Evolutionary conservation across 2,888 invertebrate genomes (phyloP), one percentile per base, ranked within the genome.

Genomic region (Troides helena): DNA sequence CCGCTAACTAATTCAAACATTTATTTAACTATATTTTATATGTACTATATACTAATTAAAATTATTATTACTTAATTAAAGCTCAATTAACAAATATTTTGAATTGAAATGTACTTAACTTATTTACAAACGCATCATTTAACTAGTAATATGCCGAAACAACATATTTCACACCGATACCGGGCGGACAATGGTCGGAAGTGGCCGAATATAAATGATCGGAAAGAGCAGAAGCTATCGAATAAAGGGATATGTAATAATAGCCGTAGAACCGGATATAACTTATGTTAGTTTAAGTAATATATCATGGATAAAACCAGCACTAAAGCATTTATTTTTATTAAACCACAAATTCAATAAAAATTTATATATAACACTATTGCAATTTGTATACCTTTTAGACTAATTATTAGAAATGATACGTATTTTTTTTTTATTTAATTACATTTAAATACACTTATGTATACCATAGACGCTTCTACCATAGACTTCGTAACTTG

Each of bases 91-190:
- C 14, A 14, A 50, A 12, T 50, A 50, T 50, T 50, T 50, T 18
- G 14, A 17, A 17, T 60, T 30, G 36, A 62, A 43, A 62, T 39
- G n/a, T 61, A 61, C 23, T 23, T 62, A 43, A 62, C 2, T 12
- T 60, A 36, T 23, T 8, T 39, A 46, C 43, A 56, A 53, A 59
- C 53, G 72, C 75, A 85, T 86, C 87, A 85, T 89, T 84, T 82
- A 80, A 78, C 76, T 80, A 78, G 80, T 83, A 84, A 85, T 84
- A 85, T 84, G 82, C 80, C 85, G 83, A 86, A 89, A 90, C 91
- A 89, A 89, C 85, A 86, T 92, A 92, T 91, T 91, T 92, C 92
- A 92, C 86, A 83, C 81, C 89, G 91, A 86, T 92, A 92, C 86
- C 91, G 84, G 81, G 76, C 82, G 86, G 84, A 89, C 89, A 89